Evolutionary conservation across 2,797 vertebrate genomes (phyloP).

Genomic region (Melanotaenia parkinsoni): DNA sequence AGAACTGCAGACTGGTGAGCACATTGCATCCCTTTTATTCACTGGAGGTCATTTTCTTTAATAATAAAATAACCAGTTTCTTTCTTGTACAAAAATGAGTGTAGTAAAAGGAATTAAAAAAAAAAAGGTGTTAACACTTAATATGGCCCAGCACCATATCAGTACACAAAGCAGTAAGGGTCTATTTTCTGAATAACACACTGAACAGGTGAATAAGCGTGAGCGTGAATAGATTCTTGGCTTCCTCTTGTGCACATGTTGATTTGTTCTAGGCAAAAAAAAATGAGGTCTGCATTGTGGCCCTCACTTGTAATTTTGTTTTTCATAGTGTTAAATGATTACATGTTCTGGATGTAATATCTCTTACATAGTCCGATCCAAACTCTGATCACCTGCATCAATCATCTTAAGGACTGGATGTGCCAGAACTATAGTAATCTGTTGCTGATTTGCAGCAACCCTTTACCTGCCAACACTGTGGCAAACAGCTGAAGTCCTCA

Average conservation of each 20-base stretch:
- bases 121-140: background rate
- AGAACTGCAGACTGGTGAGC: conserved; percentile 89
- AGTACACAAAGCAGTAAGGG: no score
- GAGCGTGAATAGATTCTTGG: background rate
- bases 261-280: no score
- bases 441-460: conserved; percentile 81
- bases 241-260: no score
- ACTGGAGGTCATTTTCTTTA: no score
- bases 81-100: background rate
- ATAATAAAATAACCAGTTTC: background rate
- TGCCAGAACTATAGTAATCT: background rate
- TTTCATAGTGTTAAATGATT: no score
- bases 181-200: background rate
- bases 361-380: no score
- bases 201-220: background rate
- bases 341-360: no score
- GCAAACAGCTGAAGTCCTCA: conserved; percentile 92
- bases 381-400: no score
- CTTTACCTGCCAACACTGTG: conserved; percentile 92
- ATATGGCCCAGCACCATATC: background rate
- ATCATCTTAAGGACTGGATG: background rate
- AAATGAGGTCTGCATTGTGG: no score
- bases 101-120: no score
- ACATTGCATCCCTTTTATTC: background rate
- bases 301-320: no score